A percentile compares a stretch with the other conserved stretches of the same genome.
phyloP scores from a whole-genome alignment of 1,140 invertebrate species.

The Drosophila murphyi region DNA sequence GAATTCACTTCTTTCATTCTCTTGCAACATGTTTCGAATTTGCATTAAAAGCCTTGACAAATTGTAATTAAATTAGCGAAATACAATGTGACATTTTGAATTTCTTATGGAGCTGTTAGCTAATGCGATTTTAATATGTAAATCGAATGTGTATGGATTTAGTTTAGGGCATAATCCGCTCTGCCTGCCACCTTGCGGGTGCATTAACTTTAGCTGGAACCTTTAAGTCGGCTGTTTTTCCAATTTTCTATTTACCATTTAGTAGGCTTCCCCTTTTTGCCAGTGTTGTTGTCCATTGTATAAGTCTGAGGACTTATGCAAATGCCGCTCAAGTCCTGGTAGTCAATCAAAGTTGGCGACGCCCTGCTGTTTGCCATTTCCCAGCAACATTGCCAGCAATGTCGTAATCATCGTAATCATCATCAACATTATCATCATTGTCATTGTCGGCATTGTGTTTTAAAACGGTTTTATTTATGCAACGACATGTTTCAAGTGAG shows the following conservation, averaged over 20 bases:
- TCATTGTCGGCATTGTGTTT: slow-evolving; percentile 45
- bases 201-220: background rate
- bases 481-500: slow-evolving; percentile 72
- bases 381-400: background rate
- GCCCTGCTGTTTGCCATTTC: slow-evolving; percentile 31
- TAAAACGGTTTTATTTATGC: slow-evolving; percentile 80
- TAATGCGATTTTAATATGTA: background rate
- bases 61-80: slow-evolving; percentile 1
- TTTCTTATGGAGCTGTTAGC: background rate
- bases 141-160: slow-evolving; percentile 1
- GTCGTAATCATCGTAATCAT: slow-evolving; percentile 33
- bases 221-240: slow-evolving; percentile 21
- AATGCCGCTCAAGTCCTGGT: slow-evolving; percentile 54
- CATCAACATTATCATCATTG: slow-evolving; percentile 31
- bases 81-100: background rate
- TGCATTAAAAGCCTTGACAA: background rate
- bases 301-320: slow-evolving; percentile 69
- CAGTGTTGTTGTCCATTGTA: slow-evolving; percentile 51
- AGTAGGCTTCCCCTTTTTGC: slow-evolving; percentile 16
- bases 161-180: background rate
- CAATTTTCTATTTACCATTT: slow-evolving; percentile 12
- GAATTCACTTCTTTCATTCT: background rate
- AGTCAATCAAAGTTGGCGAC: slow-evolving; percentile 75
- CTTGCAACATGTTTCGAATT: background rate
- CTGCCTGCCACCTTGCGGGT: background rate